Evolutionary conservation across 2,797 vertebrate genomes (phyloP), one percentile per base, ranked within the genome.

Genomic region (Gallinago solitaria): DNA sequence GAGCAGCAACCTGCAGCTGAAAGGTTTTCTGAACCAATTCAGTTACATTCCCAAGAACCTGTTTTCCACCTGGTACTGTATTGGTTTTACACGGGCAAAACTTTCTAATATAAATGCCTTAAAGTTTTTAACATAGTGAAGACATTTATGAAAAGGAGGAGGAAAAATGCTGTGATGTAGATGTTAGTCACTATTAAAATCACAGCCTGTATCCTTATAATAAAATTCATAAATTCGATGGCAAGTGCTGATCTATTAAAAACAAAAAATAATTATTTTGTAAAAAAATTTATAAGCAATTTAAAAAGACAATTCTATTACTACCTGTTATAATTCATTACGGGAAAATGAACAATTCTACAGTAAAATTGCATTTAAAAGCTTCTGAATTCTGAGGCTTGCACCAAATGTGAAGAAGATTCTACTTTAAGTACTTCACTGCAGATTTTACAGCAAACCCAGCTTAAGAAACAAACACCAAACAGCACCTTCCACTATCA

Each of bases 61-160:
- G 6, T 25, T 61, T 37, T 65, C 79, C 32, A 73, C 78, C 75
- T 67, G 39, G 68, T 87, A 50, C 18, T 24, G 0, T 2, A 30
- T 1, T 25, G 16, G 11, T 51, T 41, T 9, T 2, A 57, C 11
- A 7, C 0, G 2, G 30, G 21, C 50, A 74, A 80, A 45, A 5
- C 16, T 32, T 14, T 11, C 16, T 7, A 65, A 87, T 1, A 9
- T 30, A 78, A 9, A 20, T 70, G 12, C 5, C 48, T 78, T 27
- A 12, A 23, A 39, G 24, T 28, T 59, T 71, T 50, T 43, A 86
- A n/a, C 5, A n/a, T 0, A 48, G 15, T 23, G 28, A 59, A 78
- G 4, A 5, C 4, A 53, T 10, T 64, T 19, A 25, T 19, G 53
- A 37, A 91, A 75, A 79, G 11, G 11, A 90, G 18, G 33, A 83